Percentiles rank a stretch among this genome's conserved stretches.
Evolutionary conservation across 1,140 invertebrate species (phyloP).

Genomic region (Rhizoglyphus robini): DNA sequence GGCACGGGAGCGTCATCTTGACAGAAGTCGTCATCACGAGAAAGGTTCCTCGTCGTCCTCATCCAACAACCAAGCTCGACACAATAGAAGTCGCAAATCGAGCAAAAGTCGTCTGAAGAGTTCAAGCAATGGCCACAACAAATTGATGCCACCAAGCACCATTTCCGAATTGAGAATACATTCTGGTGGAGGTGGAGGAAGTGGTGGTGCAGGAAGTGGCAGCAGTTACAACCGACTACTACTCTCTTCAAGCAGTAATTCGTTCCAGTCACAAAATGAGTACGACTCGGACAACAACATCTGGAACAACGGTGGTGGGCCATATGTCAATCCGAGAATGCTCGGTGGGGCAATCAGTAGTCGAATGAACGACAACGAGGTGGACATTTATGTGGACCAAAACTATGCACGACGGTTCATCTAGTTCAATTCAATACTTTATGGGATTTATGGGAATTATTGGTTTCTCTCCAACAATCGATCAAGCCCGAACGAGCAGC

Average conservation of each 20-base stretch:
- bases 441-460: not conserved
- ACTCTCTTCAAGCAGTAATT: conserved; percentile 1
- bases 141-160: not conserved
- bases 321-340: not conserved
- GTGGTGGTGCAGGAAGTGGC: not conserved
- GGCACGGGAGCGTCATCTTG: not conserved
- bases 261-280: conserved; percentile 10
- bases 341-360: not conserved
- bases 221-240: conserved; percentile 2
- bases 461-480: not conserved
- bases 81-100: not conserved
- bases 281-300: conserved; percentile 6
- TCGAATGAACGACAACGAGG: conserved; percentile 65
- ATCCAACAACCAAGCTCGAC: not conserved
- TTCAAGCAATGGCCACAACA: not conserved
- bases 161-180: not conserved
- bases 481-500: not conserved
- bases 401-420: conserved; percentile 37
- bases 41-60: not conserved
- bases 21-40: not conserved
- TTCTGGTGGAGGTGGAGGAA: not conserved
- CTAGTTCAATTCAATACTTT: not conserved
- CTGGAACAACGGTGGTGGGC: not conserved
- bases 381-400: conserved; percentile 84
- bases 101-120: not conserved